These are phyloP conservation scores for Abramis brama DNA, from an alignment of 2,113 vertebrate genomes.

Conservation along the genomic window DNA sequence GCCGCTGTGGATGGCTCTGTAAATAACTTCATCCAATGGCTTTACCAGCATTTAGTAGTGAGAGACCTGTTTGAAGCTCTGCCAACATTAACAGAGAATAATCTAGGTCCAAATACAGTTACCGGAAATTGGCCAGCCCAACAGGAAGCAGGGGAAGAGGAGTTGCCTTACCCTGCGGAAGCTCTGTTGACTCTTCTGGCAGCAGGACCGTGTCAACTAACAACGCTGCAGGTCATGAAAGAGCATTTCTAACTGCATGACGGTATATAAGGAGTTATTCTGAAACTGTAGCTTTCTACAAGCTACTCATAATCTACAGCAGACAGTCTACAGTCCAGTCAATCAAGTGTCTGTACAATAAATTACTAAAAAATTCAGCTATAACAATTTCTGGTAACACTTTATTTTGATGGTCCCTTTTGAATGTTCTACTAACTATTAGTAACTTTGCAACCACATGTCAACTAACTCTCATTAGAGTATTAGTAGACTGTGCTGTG, in stretches of 20 bases:
- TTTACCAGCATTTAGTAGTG: slow-evolving; percentile 53
- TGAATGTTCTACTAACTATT: too few relatives aligned
- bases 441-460: too few relatives aligned
- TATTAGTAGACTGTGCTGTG: too few relatives aligned
- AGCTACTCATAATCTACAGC: background rate
- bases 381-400: too few relatives aligned
- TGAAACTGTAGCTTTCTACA: background rate
- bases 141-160: slow-evolving; percentile 46
- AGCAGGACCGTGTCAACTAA: background rate
- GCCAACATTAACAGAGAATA: slow-evolving; percentile 59
- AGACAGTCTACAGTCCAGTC: too few relatives aligned
- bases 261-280: background rate
- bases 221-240: background rate
- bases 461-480: too few relatives aligned
- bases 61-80: slow-evolving; percentile 62
- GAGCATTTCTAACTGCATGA: background rate
- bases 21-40: slow-evolving; percentile 35
- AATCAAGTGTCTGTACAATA: background rate
- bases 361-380: too few relatives aligned
- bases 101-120: slow-evolving; percentile 48
- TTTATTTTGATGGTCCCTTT: too few relatives aligned
- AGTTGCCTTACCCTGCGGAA: slow-evolving; percentile 38
- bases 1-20: slow-evolving; percentile 2
- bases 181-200: slow-evolving; percentile 27
- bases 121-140: slow-evolving; percentile 48